Percentiles rank a stretch among this genome's conserved stretches.
These are phyloP conservation scores for Telenomus remus DNA, from an alignment of 1,140 invertebrate species.

Conservation along the genomic window DNA sequence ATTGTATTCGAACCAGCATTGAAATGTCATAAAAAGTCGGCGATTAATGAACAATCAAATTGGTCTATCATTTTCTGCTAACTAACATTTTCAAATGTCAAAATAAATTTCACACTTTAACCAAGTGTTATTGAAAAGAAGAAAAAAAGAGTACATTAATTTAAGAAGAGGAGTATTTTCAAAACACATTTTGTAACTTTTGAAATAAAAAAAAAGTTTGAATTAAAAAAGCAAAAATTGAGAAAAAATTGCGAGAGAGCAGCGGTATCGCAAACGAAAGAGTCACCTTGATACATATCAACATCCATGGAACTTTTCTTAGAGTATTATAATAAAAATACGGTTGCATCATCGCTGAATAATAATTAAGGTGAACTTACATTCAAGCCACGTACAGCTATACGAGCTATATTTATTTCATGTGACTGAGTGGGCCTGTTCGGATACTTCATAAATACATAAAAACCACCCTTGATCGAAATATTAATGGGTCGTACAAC, in stretches of 20 bases:
- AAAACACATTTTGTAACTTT: too few relatives aligned
- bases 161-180: too few relatives aligned
- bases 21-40: too few relatives aligned
- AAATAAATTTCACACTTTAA: too few relatives aligned
- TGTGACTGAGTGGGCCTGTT: too few relatives aligned
- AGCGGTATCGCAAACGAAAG: conserved; percentile 9
- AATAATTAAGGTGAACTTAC: conserved; percentile 7
- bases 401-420: conserved; percentile 8
- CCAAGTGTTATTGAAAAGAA: too few relatives aligned
- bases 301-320: conserved; percentile 8
- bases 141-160: too few relatives aligned
- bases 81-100: too few relatives aligned
- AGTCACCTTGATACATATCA: conserved; percentile 11
- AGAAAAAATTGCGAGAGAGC: conserved; percentile 1
- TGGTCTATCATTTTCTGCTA: too few relatives aligned
- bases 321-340: conserved; percentile 11
- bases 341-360: conserved; percentile 22
- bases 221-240: too few relatives aligned
- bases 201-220: too few relatives aligned
- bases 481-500: conserved; percentile 15
- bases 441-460: conserved; percentile 1
- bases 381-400: conserved; percentile 3
- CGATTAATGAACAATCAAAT: too few relatives aligned
- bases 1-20: background rate
- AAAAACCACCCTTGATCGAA: conserved; percentile 9